Base-by-base conservation (phyloP, 1,140 invertebrate genomes). In the Ectropis grisescens region DNA sequence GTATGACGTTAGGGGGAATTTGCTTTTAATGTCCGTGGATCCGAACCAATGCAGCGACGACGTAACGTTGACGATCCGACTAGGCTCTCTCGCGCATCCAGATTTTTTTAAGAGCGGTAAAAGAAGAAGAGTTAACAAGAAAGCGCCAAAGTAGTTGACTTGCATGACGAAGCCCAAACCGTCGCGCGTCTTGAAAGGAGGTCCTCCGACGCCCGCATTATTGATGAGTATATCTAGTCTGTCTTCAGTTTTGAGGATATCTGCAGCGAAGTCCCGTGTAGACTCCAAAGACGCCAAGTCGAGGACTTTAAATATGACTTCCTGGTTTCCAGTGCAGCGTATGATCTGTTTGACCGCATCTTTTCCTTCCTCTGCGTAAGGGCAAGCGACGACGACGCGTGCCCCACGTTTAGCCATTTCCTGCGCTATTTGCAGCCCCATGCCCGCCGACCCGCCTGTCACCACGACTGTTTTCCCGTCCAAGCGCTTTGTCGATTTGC, bases 191-290 rank as follows among this genome's bases (percentile, higher is more conserved):
- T 64, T 83, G 61, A 53, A 82, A 2, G 52, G 61, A 41, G 80
- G 82, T 28, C 85, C 66, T 0, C 86, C 87, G 27, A 86, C 85
- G 4, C 88, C 91, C 2, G 92, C 92, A 60, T 94, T 94, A 54
- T 94, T 92, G 13, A 95, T 86, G 1, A 95, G 62, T 9, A 94
- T 87, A 66, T 95, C 90, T 9, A 96, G 61, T 45, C 85, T 84
- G 4, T 71, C 44, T 70, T 93, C 91, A 10, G 82, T 86, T 46
- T 84, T 71, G 2, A 87, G 80, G 28, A 92, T 86, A 37, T 89
- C 85, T 8, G 78, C 64, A 1, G 88, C 89, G 50, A 92, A 92
- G 19, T 86, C 70, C 6, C 90, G 82, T 0, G 92, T 83, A 0
- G 90, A 91, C 46, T 87, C 69, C 13, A 91, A 66, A 1, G 86